Conservation (phyloP, 1,140 invertebrate genomes). For the Bradysia coprophila region DNA sequence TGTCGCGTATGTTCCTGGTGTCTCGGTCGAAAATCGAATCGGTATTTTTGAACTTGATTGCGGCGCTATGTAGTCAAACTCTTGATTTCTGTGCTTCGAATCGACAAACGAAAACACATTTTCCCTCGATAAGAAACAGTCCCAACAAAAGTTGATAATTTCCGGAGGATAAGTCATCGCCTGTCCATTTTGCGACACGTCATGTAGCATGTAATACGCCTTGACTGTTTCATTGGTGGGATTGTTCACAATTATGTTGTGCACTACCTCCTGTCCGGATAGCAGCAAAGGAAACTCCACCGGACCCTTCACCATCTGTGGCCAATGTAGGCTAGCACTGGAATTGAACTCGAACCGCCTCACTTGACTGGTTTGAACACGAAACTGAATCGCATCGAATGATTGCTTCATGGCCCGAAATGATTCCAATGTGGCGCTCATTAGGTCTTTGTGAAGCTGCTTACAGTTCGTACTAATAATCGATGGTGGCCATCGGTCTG, state of each 20-base stretch:
- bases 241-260: conserved; percentile 14
- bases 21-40: conserved; percentile 20
- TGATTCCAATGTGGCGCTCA: conserved; percentile 14
- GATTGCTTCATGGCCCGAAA: conserved; percentile 14
- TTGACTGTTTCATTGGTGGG: conserved; percentile 13
- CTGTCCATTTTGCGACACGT: not conserved
- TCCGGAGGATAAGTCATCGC: conserved; percentile 11
- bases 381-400: conserved; percentile 14
- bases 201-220: conserved; percentile 11
- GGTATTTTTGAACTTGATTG: conserved; percentile 18
- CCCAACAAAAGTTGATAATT: conserved; percentile 14
- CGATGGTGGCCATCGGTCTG: not conserved
- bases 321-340: conserved; percentile 17
- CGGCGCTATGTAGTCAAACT: conserved; percentile 9
- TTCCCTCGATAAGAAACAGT: conserved; percentile 15
- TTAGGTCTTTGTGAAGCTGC: conserved; percentile 6
- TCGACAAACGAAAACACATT: conserved; percentile 13
- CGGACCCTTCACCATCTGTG: conserved; percentile 14
- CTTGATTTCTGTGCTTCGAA: not conserved
- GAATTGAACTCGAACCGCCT: conserved; percentile 16
- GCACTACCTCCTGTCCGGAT: conserved; percentile 12
- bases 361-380: conserved; percentile 15
- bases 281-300: conserved; percentile 14
- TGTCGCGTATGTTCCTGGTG: conserved; percentile 21
- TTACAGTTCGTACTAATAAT: not conserved